These are phyloP conservation scores for Tenthredo notha DNA, from an alignment of 2,888 invertebrate genomes.

Conservation along the genomic window DNA sequence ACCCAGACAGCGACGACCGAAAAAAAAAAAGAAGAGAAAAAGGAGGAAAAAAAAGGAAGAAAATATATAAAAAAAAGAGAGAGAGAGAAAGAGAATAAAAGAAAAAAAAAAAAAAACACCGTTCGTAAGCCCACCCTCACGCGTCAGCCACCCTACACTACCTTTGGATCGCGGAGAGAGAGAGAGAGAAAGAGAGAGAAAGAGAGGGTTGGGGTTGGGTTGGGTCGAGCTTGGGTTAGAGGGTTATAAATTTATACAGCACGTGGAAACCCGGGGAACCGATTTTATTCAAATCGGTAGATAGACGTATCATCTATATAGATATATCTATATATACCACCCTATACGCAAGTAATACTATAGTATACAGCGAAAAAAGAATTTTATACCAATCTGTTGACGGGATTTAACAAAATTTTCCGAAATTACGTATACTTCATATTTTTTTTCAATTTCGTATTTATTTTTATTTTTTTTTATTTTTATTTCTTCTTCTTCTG, in stretches of 20 bases:
- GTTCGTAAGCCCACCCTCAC: conserved; percentile 29
- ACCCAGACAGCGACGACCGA: conserved; percentile 39
- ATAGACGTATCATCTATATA: not conserved
- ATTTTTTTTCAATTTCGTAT: not conserved
- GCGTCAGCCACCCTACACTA: conserved; percentile 1
- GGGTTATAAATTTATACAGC: conserved; percentile 33
- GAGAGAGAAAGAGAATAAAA: not conserved
- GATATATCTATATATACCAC: not conserved
- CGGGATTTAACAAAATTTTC: not conserved
- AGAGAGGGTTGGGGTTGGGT: not conserved
- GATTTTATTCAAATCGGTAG: conserved; percentile 18
- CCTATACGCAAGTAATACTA: not conserved
- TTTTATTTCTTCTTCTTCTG: not conserved
- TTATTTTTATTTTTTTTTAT: not conserved
- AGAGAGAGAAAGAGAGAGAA: too few relatives aligned
- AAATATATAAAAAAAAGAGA: not conserved
- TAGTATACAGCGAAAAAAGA: not conserved
- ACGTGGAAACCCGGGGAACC: not conserved
- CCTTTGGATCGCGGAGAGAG: not conserved
- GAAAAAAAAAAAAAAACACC: not conserved
- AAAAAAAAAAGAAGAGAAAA: not conserved
- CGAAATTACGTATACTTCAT: not conserved
- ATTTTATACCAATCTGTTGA: not conserved
- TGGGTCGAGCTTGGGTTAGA: not conserved
- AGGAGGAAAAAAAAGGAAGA: not conserved